A percentile compares a stretch with the other conserved stretches of the same genome.
phyloP scores from a whole-genome alignment of 2,797 vertebrate genomes.

The Oreochromis grahami region DNA sequence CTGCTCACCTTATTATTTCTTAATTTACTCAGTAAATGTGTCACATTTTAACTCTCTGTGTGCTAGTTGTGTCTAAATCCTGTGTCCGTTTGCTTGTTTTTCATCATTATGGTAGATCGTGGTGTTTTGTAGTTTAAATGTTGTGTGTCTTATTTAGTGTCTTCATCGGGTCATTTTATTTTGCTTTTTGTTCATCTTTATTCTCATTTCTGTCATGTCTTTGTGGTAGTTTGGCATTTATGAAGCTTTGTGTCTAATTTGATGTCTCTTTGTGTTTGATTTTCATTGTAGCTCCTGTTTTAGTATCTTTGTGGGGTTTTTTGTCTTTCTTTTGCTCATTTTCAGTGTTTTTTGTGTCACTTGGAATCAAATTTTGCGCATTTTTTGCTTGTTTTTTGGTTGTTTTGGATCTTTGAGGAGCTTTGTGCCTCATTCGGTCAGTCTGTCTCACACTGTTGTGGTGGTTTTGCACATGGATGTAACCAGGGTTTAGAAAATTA shows the following conservation, averaged over 20 bases:
- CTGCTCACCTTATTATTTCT: neutral
- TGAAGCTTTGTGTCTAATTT: neutral
- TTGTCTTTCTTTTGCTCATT: neutral
- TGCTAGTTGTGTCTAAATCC: neutral
- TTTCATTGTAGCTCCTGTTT: neutral
- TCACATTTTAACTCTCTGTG: neutral
- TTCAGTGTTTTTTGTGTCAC: neutral
- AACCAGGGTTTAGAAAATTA: neutral
- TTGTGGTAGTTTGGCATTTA: neutral
- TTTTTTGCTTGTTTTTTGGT: neutral
- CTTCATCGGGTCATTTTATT: neutral
- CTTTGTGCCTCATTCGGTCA: neutral
- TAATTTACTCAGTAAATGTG: neutral
- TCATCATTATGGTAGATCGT: neutral
- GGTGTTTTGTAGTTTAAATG: neutral
- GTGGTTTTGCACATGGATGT: neutral
- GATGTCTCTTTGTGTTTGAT: neutral
- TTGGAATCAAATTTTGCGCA: neutral
- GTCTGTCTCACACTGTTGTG: no score
- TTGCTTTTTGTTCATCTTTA: neutral
- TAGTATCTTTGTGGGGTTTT: rapidly evolving
- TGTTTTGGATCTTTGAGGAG: neutral
- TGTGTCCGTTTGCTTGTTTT: neutral
- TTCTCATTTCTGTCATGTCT: neutral
- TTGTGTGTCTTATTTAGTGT: neutral